Evolutionary conservation across 2,113 vertebrate genomes (phyloP).

Genomic region (Thryonomys swinderianus): DNA sequence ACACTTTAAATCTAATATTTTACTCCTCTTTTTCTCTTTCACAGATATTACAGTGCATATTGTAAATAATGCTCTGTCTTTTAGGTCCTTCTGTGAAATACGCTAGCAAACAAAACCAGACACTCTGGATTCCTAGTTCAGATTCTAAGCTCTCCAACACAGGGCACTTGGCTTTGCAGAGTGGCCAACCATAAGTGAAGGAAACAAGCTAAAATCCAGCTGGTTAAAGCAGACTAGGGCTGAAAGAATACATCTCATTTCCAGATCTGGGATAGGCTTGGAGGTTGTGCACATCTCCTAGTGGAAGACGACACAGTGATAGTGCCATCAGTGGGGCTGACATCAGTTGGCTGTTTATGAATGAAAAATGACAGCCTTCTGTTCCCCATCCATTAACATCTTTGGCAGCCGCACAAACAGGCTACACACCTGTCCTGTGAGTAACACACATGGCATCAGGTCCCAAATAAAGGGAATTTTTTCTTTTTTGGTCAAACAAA

Average conservation of each 20-base stretch:
- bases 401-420: background rate
- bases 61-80: background rate
- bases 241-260: background rate
- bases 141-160: background rate
- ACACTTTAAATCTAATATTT: background rate
- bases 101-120: background rate
- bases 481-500: conserved; percentile 8
- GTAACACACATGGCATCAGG: background rate
- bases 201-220: background rate
- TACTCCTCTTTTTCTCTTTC: background rate
- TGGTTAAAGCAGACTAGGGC: background rate
- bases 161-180: background rate
- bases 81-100: conserved; percentile 28
- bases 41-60: background rate
- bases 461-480: background rate
- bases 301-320: background rate
- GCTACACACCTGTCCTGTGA: background rate
- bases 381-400: background rate
- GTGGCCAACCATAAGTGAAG: background rate
- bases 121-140: background rate
- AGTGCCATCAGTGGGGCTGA: background rate
- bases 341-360: conserved; percentile 1
- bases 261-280: background rate
- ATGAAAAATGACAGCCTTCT: background rate
- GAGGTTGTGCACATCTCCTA: background rate